Conservation (phyloP, 2,888 invertebrate species). For the Cosmia pyralina region DNA sequence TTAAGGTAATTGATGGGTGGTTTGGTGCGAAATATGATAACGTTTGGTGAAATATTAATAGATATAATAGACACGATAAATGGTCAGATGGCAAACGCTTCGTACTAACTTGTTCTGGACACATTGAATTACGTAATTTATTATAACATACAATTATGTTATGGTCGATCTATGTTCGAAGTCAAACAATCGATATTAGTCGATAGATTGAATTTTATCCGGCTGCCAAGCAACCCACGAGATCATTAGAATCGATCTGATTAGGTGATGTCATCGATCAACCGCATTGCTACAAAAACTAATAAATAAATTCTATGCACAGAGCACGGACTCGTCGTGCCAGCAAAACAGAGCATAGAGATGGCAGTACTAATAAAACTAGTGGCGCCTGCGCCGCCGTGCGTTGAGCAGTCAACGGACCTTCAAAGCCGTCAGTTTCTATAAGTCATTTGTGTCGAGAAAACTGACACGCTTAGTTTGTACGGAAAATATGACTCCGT, state of each 20-base stretch:
- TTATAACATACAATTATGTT: neutral
- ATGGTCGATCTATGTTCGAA: neutral
- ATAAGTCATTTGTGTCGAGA: too few species aligned
- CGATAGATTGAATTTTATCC: too few species aligned
- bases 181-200: neutral
- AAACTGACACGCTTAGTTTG: too few species aligned
- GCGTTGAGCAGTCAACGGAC: too few species aligned
- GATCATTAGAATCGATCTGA: too few species aligned
- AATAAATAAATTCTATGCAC: neutral
- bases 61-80: constrained; percentile 21
- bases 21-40: constrained; percentile 36
- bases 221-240: neutral
- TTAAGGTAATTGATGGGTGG: constrained; percentile 18
- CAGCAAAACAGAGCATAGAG: neutral
- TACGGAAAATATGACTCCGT: neutral
- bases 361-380: neutral
- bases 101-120: neutral
- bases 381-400: neutral
- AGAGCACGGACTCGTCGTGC: neutral
- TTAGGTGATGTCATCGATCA: neutral
- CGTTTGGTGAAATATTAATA: constrained; percentile 18
- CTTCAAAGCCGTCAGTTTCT: too few species aligned
- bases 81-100: neutral
- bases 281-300: neutral
- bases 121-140: neutral